Base-by-base conservation (phyloP, 1,140 invertebrate genomes). In the Tribolium castaneum region DNA sequence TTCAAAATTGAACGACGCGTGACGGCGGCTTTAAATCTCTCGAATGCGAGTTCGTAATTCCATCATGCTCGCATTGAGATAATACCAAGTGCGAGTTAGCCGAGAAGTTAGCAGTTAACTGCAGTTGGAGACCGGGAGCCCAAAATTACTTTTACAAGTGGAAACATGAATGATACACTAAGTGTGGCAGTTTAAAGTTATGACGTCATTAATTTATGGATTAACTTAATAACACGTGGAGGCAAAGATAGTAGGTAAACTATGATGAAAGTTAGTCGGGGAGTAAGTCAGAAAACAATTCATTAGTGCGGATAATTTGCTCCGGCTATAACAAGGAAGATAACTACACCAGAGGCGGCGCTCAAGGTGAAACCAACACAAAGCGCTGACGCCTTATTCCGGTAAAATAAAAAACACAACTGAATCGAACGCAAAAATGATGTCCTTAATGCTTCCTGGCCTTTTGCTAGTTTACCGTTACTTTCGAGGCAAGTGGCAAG, bases 141-240 rank as follows among this genome's bases (percentile, higher is more conserved):
- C 30, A 22, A 73, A 73, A 73, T 73, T 73, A 73, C 71, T 73
- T 73, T 73, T 73, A 73, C 71, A 73, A 73, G 49, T 73, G 52
- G 71, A 73, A 73, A 73, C 71, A 73, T 73, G 52, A 73, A 73
- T 73, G 71, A 73, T 73, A 73, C 71, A 73, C 12, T 52, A 73
- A 73, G 19, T 73, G 52, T 30, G 16, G 71, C 71, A 73, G 71
- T 73, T 73, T 73, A 54, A 73, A 73, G 25, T 73, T 73, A 73
- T 73, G 71, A 52, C 71, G 49, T 54, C 71, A 73, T 73, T 73
- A 73, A 73, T 73, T 73, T 73, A 73, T 73, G 71, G 71, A 73
- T 73, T 73, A 73, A 73, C 34, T 73, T 73, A 73, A 73, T 73
- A 73, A 73, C 71, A 73, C 71, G 71, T 73, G 49, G 71, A 73